Conservation (phyloP, 2,888 invertebrate species). For the Anorthoa munda region DNA sequence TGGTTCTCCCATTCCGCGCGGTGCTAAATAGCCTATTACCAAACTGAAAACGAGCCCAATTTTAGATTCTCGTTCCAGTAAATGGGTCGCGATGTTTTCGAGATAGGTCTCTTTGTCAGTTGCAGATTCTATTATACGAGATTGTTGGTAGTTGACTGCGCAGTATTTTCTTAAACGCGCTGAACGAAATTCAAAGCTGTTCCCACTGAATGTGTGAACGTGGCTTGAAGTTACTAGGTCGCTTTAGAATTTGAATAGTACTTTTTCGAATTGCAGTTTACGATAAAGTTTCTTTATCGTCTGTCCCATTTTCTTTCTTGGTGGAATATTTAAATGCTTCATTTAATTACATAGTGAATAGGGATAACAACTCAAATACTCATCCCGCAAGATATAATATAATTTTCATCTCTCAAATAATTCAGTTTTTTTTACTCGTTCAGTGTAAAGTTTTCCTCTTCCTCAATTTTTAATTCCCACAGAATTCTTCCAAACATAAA, state of each 20-base stretch:
- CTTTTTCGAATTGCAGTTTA: slow-evolving; percentile 42
- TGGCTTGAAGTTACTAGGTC: slow-evolving; percentile 50
- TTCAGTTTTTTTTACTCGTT: not conserved
- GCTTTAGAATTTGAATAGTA: slow-evolving; percentile 53
- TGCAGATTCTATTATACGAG: slow-evolving; percentile 62
- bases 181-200: slow-evolving; percentile 55
- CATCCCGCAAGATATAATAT: not conserved
- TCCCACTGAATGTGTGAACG: slow-evolving; percentile 52
- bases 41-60: slow-evolving; percentile 52
- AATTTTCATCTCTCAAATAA: not conserved
- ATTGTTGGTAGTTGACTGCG: slow-evolving; percentile 57
- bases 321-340: slow-evolving; percentile 5
- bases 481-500: not conserved
- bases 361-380: not conserved
- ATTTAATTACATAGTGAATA: not conserved
- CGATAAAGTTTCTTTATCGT: slow-evolving; percentile 26
- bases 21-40: slow-evolving; percentile 61
- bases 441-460: not conserved
- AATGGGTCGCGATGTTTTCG: slow-evolving; percentile 58
- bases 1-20: slow-evolving; percentile 34
- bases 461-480: not conserved
- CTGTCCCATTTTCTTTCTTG: slow-evolving; percentile 6
- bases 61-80: slow-evolving; percentile 53
- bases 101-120: slow-evolving; percentile 61
- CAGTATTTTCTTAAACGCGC: slow-evolving; percentile 61